Base-by-base conservation (phyloP, 2,888 invertebrate genomes). In the Odontocolon sp. region DNA sequence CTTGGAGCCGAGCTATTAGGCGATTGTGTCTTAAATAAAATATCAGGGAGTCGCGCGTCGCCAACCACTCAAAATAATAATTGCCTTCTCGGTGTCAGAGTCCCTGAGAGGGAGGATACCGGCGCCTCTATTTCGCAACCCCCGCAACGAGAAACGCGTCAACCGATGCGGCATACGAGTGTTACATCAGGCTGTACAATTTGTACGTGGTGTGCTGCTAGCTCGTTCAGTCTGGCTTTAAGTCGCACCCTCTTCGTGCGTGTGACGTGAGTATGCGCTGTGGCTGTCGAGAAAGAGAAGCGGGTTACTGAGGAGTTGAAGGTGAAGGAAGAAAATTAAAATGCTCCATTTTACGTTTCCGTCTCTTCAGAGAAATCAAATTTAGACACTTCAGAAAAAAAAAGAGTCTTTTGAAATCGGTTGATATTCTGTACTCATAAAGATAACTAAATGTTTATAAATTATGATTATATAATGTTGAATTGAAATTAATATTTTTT, bases 11-110 rank as follows among this genome's bases (percentile, higher is more conserved):
- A 83, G 89, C 89, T 89, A 89, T 89, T 89, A 89, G 87, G 85
- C 87, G 89, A 89, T 89, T 89, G 88, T 88, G 82, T 85, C 87
- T 87, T 89, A 88, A 89, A 89, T 89, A 89, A 89, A 89, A 89
- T 88, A 89, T 89, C 83, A 84, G 81, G 77, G 75, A 71, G 80
- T 82, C 82, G 84, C 85, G 85, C 87, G 86, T 87, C 88, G 86
- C 86, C 87, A 86, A 84, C 85, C 87, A 84, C 87, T 88, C 89
- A 86, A 87, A 88, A 88, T 89, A 88, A 89, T 89, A 88, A 88
- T 89, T 88, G 88, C 86, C 86, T 82, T 84, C 83, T 79, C 81
- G 81, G 84, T 86, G 85, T 85, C 86, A 82, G 80, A 50, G 57
- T 31, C 40, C 74, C 28, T 23, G 59, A 31, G 28, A 42, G 50